Evolutionary conservation across 2,113 vertebrate species (phyloP), one percentile per base, ranked within the genome.

Genomic region (Sphyrna mokarran): DNA sequence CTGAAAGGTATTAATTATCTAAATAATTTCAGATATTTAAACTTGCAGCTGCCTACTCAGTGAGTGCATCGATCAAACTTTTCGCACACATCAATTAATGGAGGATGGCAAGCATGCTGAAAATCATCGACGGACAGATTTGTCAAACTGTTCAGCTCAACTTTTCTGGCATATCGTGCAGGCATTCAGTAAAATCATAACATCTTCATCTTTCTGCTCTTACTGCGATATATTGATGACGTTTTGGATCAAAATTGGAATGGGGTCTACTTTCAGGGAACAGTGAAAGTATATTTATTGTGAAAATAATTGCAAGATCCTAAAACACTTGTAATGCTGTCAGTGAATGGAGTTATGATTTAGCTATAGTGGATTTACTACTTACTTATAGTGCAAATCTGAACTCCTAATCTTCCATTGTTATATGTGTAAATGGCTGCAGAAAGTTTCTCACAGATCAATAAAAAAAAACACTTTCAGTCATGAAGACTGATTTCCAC

Each of bases 341-440:
- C 61, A 61, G 8, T 90, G 87, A 61, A 90, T 83, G 48, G 54
- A 33, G 63, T 33, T 3, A 54, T 23, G 58, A 29, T 90, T 0
- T 23, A 61, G 13, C 54, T n/a, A 14, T 7, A 16, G 4, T 33
- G 54, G 58, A 90, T 90, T 90, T 58, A 61, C 54, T 90, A 61
- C 54, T 61, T 90, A 54, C 26, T 90, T 90, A 90, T 29, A 33
- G 87, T 90, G 87, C 54, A 61, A 90, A 90, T 90, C 54, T 61
- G 87, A 90, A 61, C 26, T 61, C 54, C 58, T 54, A 90, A n/a
- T 90, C 87, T 61, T 61, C 87, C 87, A 61, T 90, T 90, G 87
- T 61, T 90, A 33, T 33, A 61, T 33, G 54, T 33, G 23, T 90
- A 90, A 90, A 90, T 61, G 87, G 54, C 3, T 33, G 11, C 61